Evolutionary conservation across 2,113 vertebrate genomes (phyloP).

Genomic region (Lepidothrix coronata): DNA sequence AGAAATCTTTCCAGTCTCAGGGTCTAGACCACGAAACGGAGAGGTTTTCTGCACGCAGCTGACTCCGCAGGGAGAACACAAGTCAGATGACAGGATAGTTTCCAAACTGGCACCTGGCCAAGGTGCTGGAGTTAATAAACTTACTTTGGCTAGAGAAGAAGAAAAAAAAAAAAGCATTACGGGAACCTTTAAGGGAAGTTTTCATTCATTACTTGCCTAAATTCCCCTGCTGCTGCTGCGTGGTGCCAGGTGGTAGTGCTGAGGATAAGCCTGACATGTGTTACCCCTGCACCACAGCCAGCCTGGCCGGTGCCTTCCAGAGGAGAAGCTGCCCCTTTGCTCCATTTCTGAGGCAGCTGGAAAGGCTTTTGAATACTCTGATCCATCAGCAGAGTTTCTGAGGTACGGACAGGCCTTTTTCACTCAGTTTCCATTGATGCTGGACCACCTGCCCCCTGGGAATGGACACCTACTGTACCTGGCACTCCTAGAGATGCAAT

Average conservation of each 20-base stretch:
- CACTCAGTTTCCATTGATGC: neutral
- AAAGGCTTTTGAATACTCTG: neutral
- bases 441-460: neutral
- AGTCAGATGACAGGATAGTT: neutral
- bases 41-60: rapidly evolving
- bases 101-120: neutral
- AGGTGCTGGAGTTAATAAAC: neutral
- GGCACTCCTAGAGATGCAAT: neutral
- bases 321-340: rapidly evolving
- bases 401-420: neutral
- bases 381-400: neutral
- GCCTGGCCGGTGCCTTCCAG: neutral
- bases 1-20: neutral
- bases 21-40: neutral
- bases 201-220: neutral
- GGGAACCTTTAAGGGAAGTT: neutral
- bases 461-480: neutral
- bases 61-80: neutral
- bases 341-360: rapidly evolving
- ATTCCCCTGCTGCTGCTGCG: neutral
- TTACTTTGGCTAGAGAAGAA: neutral
- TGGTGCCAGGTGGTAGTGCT: neutral
- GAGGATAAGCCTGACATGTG: neutral
- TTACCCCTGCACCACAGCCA: rapidly evolving
- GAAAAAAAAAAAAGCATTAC: neutral